phyloP scores from a whole-genome alignment of 2,888 invertebrate genomes.

The Drosophila kanekoi region DNA sequence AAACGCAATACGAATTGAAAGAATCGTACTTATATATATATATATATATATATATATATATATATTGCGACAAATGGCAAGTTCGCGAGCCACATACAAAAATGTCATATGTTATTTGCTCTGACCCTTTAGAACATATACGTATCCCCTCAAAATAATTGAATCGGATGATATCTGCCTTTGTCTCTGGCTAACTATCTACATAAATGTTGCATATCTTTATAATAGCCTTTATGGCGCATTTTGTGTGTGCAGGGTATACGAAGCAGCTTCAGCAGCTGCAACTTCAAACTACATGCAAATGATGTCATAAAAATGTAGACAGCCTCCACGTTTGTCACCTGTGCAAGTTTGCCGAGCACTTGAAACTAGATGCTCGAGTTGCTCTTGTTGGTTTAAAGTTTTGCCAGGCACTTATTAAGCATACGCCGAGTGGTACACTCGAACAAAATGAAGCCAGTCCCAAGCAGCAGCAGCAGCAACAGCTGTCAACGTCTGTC shows the following conservation, averaged over 20 bases:
- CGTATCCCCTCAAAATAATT: no score
- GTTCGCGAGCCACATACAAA: no score
- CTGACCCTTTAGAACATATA: no score
- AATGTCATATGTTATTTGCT: no score
- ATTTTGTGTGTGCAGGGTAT: background rate
- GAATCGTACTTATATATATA: no score
- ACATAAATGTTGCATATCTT: background rate
- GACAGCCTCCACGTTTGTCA: constrained; percentile 33
- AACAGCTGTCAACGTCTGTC: constrained; percentile 23
- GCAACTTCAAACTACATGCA: constrained; percentile 63
- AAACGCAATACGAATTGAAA: no score
- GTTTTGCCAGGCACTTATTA: constrained; percentile 46
- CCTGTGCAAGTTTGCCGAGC: constrained; percentile 54
- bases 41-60: no score
- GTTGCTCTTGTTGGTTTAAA: constrained; percentile 44
- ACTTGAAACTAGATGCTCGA: constrained; percentile 42
- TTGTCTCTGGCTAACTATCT: no score
- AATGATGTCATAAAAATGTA: constrained; percentile 64
- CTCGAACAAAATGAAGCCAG: constrained; percentile 1
- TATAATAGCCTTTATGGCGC: background rate
- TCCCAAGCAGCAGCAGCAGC: constrained; percentile 11
- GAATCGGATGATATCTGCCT: no score
- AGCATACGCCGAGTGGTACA: constrained; percentile 48
- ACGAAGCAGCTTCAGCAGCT: constrained; percentile 39
- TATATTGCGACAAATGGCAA: no score